Evolutionary conservation across 2,888 invertebrate species (phyloP).

Genomic region (Eilema depressum): DNA sequence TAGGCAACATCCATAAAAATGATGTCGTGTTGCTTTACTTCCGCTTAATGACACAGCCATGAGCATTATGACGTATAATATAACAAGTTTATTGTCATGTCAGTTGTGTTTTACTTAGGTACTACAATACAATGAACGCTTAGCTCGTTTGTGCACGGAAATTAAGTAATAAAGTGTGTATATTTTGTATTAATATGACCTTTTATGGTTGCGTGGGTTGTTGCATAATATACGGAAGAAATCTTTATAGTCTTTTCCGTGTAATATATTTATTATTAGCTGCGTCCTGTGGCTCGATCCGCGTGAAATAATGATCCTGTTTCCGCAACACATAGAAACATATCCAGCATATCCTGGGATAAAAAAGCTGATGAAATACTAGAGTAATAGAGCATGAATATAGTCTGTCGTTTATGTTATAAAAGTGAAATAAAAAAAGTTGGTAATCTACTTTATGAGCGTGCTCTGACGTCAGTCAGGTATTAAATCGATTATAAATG

Average conservation of each 20-base stretch:
- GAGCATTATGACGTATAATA: slow-evolving; percentile 32
- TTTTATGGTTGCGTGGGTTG: slow-evolving; percentile 7
- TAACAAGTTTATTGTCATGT: slow-evolving; percentile 39
- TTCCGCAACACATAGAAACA: no score
- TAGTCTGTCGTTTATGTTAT: background rate
- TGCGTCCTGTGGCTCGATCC: background rate
- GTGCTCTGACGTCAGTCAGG: background rate
- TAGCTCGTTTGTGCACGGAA: slow-evolving; percentile 7
- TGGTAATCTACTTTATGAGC: background rate
- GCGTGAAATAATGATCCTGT: background rate
- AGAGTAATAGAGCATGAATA: no score
- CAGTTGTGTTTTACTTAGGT: slow-evolving; percentile 35
- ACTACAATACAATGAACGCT: slow-evolving; percentile 31
- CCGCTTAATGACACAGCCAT: slow-evolving; percentile 44
- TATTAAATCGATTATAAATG: background rate
- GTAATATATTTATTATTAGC: background rate
- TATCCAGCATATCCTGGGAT: no score
- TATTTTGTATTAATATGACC: slow-evolving; percentile 1
- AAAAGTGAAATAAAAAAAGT: background rate
- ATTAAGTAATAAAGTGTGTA: slow-evolving; percentile 14
- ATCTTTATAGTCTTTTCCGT: background rate
- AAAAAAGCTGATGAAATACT: no score
- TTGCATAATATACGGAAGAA: background rate
- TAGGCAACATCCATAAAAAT: slow-evolving; percentile 46
- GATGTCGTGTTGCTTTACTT: slow-evolving; percentile 38